These are phyloP conservation scores for Aurelia aurita DNA, from an alignment of 30 jellyfish, hydroid and myxozoan species.

Conservation along the genomic window DNA sequence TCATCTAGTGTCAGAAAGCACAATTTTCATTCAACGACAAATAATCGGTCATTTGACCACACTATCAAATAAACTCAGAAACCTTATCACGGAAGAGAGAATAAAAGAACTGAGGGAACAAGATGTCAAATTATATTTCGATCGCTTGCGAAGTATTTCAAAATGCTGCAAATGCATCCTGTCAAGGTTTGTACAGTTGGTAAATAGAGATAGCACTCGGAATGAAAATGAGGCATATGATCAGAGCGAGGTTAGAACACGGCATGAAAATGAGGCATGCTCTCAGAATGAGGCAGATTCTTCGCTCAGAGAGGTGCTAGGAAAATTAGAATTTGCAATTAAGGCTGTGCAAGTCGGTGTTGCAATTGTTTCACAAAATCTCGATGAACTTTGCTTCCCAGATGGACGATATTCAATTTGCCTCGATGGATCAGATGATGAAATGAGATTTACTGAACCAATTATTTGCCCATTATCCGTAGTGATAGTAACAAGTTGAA, in stretches of 20 bases:
- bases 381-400: slow-evolving; percentile 57
- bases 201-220: not conserved
- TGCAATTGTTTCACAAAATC: slow-evolving; percentile 72
- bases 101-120: not conserved
- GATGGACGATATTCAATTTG: slow-evolving; percentile 44
- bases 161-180: slow-evolving; percentile 5
- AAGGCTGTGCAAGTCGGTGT: slow-evolving; percentile 89
- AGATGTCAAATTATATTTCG: not conserved
- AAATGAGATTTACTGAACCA: not conserved
- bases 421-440: slow-evolving; percentile 7
- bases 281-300: slow-evolving; percentile 3
- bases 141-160: not conserved
- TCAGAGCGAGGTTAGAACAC: not conserved
- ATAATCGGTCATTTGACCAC: not conserved
- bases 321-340: slow-evolving; percentile 73
- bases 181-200: not conserved
- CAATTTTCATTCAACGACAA: slow-evolving; percentile 11
- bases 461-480: slow-evolving; percentile 10
- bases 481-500: too few species aligned
- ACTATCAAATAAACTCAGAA: not conserved
- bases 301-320: slow-evolving; percentile 34
- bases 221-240: not conserved
- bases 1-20: not conserved
- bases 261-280: not conserved
- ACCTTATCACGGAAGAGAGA: not conserved